A percentile compares a stretch with the other conserved stretches of the same genome.
Evolutionary conservation across 1,140 invertebrate species (phyloP).

Genomic region (Tetranychus cinnabarinus): DNA sequence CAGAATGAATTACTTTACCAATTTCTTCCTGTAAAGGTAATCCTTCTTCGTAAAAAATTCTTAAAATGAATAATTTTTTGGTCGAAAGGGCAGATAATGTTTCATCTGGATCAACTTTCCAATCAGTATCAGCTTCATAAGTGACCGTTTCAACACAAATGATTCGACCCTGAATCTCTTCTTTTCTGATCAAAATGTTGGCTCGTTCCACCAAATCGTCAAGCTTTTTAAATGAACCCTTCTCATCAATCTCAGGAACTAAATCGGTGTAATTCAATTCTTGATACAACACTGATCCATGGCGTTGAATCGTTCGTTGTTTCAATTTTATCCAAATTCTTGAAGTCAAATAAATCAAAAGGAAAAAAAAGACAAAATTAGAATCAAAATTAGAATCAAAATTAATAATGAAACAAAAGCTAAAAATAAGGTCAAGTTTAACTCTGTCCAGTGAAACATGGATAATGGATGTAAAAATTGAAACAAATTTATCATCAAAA

Average conservation of each 20-base stretch:
- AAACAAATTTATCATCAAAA: no score
- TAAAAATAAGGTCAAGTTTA: no score
- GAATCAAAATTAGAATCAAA: no score
- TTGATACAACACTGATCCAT: background rate
- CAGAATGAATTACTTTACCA: constrained; percentile 2
- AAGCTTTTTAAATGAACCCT: background rate
- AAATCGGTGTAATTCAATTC: background rate
- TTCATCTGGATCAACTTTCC: constrained; percentile 8
- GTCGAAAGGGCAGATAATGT: constrained; percentile 4
- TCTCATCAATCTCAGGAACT: background rate
- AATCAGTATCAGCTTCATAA: constrained; percentile 2
- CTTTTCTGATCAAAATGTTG: background rate
- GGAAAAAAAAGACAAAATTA: background rate
- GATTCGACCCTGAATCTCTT: constrained; percentile 4
- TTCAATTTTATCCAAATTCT: background rate
- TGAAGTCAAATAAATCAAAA: background rate
- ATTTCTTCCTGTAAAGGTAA: constrained; percentile 8
- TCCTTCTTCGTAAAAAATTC: constrained; percentile 14
- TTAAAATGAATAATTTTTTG: constrained; percentile 12
- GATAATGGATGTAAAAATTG: no score
- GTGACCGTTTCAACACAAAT: constrained; percentile 5
- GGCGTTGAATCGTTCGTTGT: background rate
- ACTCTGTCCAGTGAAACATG: no score
- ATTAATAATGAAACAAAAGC: background rate
- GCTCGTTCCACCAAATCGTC: constrained; percentile 2